phyloP scores from a whole-genome alignment of 2,888 invertebrate species.

The Tenthredo notha region DNA sequence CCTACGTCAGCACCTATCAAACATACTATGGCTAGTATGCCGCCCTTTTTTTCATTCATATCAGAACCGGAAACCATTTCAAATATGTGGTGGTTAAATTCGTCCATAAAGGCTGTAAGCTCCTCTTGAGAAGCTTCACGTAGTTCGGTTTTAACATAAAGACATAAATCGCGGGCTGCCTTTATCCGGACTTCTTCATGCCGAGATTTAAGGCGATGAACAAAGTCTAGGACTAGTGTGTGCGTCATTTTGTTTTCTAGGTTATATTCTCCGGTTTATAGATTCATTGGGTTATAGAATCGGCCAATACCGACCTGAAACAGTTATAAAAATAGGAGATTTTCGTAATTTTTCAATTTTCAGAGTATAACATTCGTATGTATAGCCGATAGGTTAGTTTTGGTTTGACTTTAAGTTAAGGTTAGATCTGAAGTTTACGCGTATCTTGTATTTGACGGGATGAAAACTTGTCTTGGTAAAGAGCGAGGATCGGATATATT shows the following conservation, averaged over 20 bases:
- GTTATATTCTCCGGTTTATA: background rate
- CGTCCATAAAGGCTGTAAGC: slow-evolving; percentile 94
- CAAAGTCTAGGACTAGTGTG: slow-evolving; percentile 88
- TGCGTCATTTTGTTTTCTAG: slow-evolving; percentile 78
- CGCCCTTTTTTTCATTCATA: slow-evolving; percentile 96
- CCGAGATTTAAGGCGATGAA: slow-evolving; percentile 92
- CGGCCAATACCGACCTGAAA: slow-evolving; percentile 23
- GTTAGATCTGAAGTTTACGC: background rate
- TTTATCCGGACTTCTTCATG: slow-evolving; percentile 91
- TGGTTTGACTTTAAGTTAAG: background rate
- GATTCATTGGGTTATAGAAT: background rate
- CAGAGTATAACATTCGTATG: background rate
- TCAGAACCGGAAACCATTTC: slow-evolving; percentile 97
- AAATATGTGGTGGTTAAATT: slow-evolving; percentile 96
- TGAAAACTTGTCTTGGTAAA: background rate
- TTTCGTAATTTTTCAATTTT: background rate
- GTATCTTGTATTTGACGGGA: background rate
- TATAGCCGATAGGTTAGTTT: slow-evolving; percentile 13
- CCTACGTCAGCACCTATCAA: slow-evolving; percentile 96
- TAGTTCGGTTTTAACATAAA: slow-evolving; percentile 94
- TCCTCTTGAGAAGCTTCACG: slow-evolving; percentile 95
- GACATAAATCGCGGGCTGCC: slow-evolving; percentile 93
- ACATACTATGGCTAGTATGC: slow-evolving; percentile 96
- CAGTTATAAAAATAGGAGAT: slow-evolving; percentile 1
- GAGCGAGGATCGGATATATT: background rate